Evolutionary conservation across 1,140 invertebrate species (phyloP), one percentile per base, ranked within the genome.

Genomic region (Drosophila leontia): DNA sequence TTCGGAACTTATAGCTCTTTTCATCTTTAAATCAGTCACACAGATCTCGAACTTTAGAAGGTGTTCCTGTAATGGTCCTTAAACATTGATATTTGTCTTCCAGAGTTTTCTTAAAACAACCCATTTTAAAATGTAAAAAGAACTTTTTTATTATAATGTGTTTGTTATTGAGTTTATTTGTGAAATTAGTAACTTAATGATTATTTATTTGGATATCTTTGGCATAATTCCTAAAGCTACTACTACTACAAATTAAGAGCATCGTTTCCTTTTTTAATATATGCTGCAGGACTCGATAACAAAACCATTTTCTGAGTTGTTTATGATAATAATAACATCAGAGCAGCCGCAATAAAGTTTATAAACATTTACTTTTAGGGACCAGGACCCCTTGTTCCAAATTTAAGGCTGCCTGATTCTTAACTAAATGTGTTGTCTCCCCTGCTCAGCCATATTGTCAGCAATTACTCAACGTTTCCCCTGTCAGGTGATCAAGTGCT

Each of bases 371-470:
- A 13, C 1, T 41, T 41, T 34, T 17, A 23, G 32, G 32, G 29
- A 50, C 13, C 23, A 6, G 12, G 23, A 45, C 47, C n/a, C 35
- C 7, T 15, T 6, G 12, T 55, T 12, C 34, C 34, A 17, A 23
- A 23, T 35, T 60, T 51, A 29, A 1, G 37, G 29, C 19, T 59
- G 51, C 37, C 50, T 19, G 29, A 42, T 37, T 57, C 74, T 32
- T 51, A 42, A 71, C 71, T 64, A 69, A 71, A 69, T 72, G 39
- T 61, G 64, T 61, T 65, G 65, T 58, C 72, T 75, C 57, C 81
- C 80, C 75, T 87, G 82, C 83, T 86, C 82, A 87, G 65, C 80
- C 82, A 75, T 58, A 79, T 78, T 86, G 82, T 82, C 79, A 82
- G 83, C 83, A 87, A 86, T 87, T 86, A 87, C 74, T 64, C 79